Evolutionary conservation across 2,888 invertebrate species (phyloP).

Genomic region (Netelia inedita): DNA sequence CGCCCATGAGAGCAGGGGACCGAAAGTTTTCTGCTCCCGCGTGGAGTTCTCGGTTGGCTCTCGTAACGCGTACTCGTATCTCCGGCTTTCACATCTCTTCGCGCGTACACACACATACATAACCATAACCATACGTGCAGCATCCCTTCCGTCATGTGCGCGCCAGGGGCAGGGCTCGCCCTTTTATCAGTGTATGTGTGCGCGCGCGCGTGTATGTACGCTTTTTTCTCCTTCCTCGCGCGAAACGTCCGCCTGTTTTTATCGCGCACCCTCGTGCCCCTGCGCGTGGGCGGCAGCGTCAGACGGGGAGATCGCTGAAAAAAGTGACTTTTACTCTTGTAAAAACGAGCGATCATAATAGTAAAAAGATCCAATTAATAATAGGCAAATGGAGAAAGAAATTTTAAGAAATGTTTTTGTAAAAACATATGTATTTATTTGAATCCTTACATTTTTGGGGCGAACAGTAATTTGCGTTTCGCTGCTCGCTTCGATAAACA

Average conservation of each 20-base stretch:
- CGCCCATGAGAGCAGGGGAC: constrained; percentile 20
- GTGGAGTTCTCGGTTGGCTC: constrained; percentile 39
- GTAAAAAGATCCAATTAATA: not conserved
- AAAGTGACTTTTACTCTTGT: not conserved
- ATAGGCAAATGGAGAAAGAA: not conserved
- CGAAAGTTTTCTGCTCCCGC: constrained; percentile 9
- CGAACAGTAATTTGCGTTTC: too few species aligned
- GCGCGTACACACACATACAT: not conserved
- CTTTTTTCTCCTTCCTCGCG: constrained; percentile 32
- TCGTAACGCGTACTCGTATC: constrained; percentile 2
- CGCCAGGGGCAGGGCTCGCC: not conserved
- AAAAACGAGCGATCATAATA: not conserved
- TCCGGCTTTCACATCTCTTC: not conserved
- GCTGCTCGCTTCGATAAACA: too few species aligned
- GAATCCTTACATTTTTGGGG: too few species aligned
- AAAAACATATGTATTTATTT: too few species aligned
- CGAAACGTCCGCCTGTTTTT: constrained; percentile 63
- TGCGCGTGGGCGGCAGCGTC: constrained; percentile 69
- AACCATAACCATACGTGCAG: not conserved
- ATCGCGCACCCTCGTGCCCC: constrained; percentile 69
- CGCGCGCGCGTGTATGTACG: not conserved
- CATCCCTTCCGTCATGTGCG: not conserved
- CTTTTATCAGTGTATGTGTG: not conserved
- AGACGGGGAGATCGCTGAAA: not conserved
- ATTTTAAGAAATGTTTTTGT: not conserved